phyloP scores from a whole-genome alignment of 1,140 invertebrate species.

The Dendroctonus ponderosae region DNA sequence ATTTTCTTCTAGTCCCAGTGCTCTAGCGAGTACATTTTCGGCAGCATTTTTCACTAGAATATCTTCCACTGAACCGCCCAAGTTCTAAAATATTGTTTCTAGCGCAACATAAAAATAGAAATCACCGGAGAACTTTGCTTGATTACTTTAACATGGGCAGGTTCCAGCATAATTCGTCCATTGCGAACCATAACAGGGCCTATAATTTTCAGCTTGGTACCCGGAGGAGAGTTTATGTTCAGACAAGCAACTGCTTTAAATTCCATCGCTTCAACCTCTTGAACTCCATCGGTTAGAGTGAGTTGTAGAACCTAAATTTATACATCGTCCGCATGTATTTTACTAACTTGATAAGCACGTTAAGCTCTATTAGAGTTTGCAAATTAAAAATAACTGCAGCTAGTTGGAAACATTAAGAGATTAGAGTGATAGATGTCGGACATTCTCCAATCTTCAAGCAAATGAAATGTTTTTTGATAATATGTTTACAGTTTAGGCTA shows the following conservation, averaged over 20 bases:
- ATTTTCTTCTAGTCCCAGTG: constrained; percentile 56
- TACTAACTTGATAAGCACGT: not conserved
- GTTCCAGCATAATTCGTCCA: constrained; percentile 68
- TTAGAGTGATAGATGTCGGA: not conserved
- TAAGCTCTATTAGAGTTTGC: not conserved
- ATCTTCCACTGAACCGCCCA: constrained; percentile 75
- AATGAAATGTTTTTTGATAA: not conserved
- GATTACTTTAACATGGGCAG: constrained; percentile 59
- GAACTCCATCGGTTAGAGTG: constrained; percentile 73
- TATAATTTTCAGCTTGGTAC: constrained; percentile 62
- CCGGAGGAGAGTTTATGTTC: constrained; percentile 61
- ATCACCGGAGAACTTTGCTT: not conserved
- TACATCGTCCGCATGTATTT: not conserved
- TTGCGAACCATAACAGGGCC: constrained; percentile 69
- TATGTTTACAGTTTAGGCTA: too few species aligned
- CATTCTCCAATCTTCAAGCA: not conserved
- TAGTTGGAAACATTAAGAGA: too few species aligned
- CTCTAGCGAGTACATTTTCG: constrained; percentile 61
- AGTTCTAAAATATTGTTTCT: constrained; percentile 20
- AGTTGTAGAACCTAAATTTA: constrained; percentile 61
- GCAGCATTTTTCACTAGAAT: constrained; percentile 59
- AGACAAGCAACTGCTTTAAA: constrained; percentile 64
- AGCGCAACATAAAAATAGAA: not conserved
- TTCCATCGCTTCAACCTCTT: constrained; percentile 71
- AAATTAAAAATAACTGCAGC: too few species aligned